These are phyloP conservation scores for Drepana arcuata DNA, from an alignment of 1,140 invertebrate genomes.

Conservation along the genomic window DNA sequence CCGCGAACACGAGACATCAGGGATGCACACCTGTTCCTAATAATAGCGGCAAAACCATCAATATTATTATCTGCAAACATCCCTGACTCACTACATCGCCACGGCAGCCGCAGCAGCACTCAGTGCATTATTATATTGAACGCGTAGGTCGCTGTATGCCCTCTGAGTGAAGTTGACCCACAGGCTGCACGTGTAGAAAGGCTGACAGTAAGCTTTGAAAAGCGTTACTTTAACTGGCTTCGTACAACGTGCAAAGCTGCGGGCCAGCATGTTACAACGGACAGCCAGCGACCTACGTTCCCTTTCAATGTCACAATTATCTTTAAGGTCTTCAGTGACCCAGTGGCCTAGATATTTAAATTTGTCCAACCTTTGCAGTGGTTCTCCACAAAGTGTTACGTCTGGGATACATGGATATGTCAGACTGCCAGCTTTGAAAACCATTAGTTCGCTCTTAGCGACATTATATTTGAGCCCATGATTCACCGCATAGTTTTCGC, in stretches of 20 bases:
- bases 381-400: background rate
- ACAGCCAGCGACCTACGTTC: background rate
- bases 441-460: background rate
- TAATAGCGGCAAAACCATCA: background rate
- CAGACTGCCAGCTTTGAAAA: background rate
- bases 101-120: background rate
- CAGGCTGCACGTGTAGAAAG: background rate
- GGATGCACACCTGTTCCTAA: background rate
- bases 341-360: slow-evolving; percentile 1
- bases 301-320: background rate
- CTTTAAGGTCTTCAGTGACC: background rate
- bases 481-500: background rate
- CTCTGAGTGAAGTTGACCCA: background rate
- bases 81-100: background rate
- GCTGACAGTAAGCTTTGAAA: background rate
- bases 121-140: slow-evolving; percentile 1
- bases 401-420: background rate
- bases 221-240: background rate
- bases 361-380: background rate
- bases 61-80: background rate
- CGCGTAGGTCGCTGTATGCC: background rate
- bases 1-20: background rate
- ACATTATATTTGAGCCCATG: background rate
- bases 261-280: background rate
- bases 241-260: background rate